phyloP scores from a whole-genome alignment of 2,797 vertebrate genomes.

The Varecia variegata region DNA sequence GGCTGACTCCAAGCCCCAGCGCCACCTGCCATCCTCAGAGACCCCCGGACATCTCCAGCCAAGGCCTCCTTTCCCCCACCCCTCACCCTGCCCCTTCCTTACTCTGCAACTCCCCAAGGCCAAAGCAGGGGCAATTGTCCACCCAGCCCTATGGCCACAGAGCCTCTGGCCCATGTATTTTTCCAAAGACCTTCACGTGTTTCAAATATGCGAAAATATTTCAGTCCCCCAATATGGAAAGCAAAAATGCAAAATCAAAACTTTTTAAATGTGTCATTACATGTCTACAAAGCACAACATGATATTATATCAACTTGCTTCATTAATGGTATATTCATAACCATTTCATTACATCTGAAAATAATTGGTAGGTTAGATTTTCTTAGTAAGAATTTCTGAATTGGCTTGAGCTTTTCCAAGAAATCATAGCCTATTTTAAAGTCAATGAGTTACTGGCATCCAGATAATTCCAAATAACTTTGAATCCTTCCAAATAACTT shows the following conservation, averaged over 20 bases:
- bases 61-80: no score
- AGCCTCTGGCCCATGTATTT: not conserved
- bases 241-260: not conserved
- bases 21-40: not conserved
- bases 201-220: not conserved
- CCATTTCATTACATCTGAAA: not conserved
- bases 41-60: not conserved
- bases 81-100: not conserved
- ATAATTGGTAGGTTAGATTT: not conserved
- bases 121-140: not conserved
- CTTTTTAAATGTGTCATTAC: not conserved
- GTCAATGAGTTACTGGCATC: not conserved
- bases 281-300: not conserved
- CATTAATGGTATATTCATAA: not conserved
- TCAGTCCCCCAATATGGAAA: not conserved
- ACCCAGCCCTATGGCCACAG: not conserved
- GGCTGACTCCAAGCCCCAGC: not conserved
- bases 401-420: not conserved
- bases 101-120: not conserved
- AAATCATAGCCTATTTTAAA: slow-evolving; percentile 23
- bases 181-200: not conserved
- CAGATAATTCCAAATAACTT: not conserved
- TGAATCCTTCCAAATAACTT: not conserved
- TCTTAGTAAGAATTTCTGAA: not conserved
- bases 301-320: not conserved